Base-by-base conservation (phyloP, 2,888 invertebrate genomes). In the Chymomyza fuscimana region DNA sequence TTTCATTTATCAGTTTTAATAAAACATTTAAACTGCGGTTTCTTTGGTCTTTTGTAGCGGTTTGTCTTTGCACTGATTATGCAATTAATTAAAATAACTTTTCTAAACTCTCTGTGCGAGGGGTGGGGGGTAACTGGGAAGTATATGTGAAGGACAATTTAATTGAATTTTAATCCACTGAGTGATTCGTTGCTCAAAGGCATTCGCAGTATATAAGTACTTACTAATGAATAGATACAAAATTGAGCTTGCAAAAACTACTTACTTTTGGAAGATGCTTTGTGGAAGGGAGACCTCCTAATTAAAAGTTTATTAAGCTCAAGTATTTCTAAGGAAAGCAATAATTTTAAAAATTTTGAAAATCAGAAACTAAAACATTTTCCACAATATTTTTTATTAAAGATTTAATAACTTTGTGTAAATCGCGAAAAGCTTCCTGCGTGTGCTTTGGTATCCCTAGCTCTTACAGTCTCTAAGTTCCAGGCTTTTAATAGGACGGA, bases 11-110 rank as follows among this genome's bases (percentile, higher is more conserved):
- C 79, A 80, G 69, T 69, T 74, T 68, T 61, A 62, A 54, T 54
- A 54, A 59, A 29, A 59, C 32, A 52, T 12, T 12, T 54, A 32
- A n/a, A 40, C 15, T 15, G 16, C 19, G 7, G 63, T 51, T n/a
- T 10, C 25, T 54, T 54, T 54, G 54, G 54, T 54, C 22, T 16
- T 54, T 5, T 46, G 58, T 63, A 74, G 86, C 60, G 84, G 88
- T 83, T 86, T 81, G 76, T 74, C 83, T 29, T 83, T 81, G 79
- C 54, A 83, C 76, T 86, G 84, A 85, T 85, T 85, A 85, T 85
- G 73, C 88, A 84, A 85, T 85, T 85, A 85, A 85, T 86, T 85
- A 88, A 74, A 87, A 81, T 80, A 70, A 46, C 77, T 78, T 71
- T 70, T 79, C 58, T 46, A 16, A 50, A 22, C 62, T 62, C 16